Conservation (phyloP, 2,113 vertebrate species). For the Dermatemys mawii region DNA sequence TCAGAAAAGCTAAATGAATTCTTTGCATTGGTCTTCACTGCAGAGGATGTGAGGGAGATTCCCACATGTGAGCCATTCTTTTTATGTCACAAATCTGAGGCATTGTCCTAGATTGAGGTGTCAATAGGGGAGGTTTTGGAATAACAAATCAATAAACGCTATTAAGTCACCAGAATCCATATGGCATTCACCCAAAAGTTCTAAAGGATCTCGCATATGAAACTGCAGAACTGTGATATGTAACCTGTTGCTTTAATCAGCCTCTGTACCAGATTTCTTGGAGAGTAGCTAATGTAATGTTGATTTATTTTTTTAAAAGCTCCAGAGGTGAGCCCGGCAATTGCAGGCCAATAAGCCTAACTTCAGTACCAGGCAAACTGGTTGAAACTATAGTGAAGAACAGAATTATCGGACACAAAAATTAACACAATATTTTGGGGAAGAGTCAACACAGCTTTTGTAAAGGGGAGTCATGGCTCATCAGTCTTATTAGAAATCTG, state of each 20-base stretch:
- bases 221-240: background rate
- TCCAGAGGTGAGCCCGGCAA: background rate
- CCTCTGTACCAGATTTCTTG: background rate
- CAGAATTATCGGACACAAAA: background rate
- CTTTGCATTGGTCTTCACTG: background rate
- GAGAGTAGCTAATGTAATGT: background rate
- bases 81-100: background rate
- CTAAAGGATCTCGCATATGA: background rate
- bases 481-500: background rate
- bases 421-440: background rate
- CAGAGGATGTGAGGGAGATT: background rate
- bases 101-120: background rate
- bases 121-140: no score
- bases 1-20: background rate
- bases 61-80: background rate
- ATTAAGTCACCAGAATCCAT: background rate
- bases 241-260: background rate
- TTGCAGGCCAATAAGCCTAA: background rate
- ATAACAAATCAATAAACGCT: no score
- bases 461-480: background rate
- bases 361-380: background rate
- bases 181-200: background rate
- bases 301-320: no score
- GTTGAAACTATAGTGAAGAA: background rate
- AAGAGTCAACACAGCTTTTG: background rate